These are phyloP conservation scores for Auanema freiburgensis DNA, from an alignment of 2,888 invertebrate genomes.

Conservation along the genomic window DNA sequence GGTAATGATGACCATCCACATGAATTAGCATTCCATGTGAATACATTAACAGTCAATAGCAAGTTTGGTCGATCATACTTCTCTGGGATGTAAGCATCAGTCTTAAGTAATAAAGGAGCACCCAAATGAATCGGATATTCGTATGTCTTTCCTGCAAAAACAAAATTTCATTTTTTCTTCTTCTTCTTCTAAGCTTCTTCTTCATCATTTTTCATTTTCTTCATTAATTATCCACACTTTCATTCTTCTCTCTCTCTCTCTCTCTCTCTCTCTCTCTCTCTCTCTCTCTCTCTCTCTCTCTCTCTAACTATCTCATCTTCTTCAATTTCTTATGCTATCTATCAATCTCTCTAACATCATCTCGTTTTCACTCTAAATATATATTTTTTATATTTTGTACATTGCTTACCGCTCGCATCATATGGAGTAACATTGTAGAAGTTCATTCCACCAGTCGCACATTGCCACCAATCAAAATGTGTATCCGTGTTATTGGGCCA, in stretches of 20 bases:
- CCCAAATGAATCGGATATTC: slow-evolving; percentile 53
- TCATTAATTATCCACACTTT: too few relatives aligned
- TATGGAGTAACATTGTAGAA: slow-evolving; percentile 33
- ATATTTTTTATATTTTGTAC: too few relatives aligned
- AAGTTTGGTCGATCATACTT: slow-evolving; percentile 34
- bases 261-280: too few relatives aligned
- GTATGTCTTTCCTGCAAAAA: slow-evolving; percentile 33
- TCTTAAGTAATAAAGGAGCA: slow-evolving; percentile 40
- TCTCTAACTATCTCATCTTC: too few relatives aligned
- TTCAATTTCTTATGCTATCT: too few relatives aligned
- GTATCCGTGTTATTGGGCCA: slow-evolving; percentile 49
- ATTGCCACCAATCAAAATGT: slow-evolving; percentile 48
- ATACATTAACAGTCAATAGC: slow-evolving; percentile 42
- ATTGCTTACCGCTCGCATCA: slow-evolving; percentile 13
- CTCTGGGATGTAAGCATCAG: slow-evolving; percentile 38
- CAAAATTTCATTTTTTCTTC: too few relatives aligned
- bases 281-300: too few relatives aligned
- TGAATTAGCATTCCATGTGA: slow-evolving; percentile 39
- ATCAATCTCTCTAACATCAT: too few relatives aligned
- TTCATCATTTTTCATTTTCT: too few relatives aligned
- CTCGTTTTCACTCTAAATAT: too few relatives aligned
- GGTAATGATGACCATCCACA: slow-evolving; percentile 48
- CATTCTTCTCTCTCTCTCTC: too few relatives aligned
- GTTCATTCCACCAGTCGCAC: slow-evolving; percentile 25
- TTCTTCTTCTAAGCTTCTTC: too few relatives aligned